These are phyloP conservation scores for Scopus umbretta DNA, from an alignment of 2,113 vertebrate genomes.

Conservation along the genomic window DNA sequence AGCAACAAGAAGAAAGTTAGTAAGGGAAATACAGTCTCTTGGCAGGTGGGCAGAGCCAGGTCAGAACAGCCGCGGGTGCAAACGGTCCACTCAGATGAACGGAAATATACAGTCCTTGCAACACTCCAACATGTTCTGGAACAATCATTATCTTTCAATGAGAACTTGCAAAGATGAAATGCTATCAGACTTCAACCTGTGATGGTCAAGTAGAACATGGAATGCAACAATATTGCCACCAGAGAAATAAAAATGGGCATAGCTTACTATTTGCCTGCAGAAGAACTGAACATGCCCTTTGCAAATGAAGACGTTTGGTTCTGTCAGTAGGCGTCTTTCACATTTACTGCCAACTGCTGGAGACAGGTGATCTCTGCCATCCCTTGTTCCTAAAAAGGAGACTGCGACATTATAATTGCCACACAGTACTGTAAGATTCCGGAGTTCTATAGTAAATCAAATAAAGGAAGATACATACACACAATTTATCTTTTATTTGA, in stretches of 20 bases:
- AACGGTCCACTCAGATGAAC: no score
- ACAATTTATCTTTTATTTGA: background rate
- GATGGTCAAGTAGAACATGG: rapidly evolving
- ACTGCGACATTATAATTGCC: rapidly evolving
- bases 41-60: background rate
- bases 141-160: rapidly evolving
- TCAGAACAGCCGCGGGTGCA: rapidly evolving
- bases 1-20: background rate
- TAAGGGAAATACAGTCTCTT: background rate
- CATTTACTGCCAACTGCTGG: background rate
- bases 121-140: background rate
- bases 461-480: background rate
- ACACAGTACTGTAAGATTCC: background rate
- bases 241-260: background rate
- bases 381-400: background rate
- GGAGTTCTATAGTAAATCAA: background rate
- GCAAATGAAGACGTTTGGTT: background rate
- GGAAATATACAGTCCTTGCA: rapidly evolving
- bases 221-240: rapidly evolving
- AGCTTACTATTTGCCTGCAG: no score
- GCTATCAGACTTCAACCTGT: background rate
- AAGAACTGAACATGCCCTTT: background rate
- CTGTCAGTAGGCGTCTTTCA: background rate
- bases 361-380: background rate
- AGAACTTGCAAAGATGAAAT: background rate